Evolutionary conservation across 2,113 vertebrate species (phyloP).

Genomic region (Sylvilagus bachmani): DNA sequence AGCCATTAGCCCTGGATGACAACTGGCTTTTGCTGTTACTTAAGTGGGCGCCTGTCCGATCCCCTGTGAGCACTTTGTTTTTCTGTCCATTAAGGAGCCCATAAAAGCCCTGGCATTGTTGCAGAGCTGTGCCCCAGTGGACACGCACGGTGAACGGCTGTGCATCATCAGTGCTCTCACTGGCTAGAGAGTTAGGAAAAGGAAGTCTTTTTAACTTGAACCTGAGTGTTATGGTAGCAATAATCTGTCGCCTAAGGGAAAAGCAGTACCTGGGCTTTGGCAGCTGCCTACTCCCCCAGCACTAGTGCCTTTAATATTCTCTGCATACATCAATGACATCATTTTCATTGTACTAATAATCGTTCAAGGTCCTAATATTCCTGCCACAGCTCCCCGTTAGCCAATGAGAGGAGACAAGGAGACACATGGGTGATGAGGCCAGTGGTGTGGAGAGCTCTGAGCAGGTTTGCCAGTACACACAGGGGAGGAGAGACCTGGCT

Average conservation of each 20-base stretch:
- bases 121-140: not conserved
- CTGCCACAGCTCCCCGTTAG: not conserved
- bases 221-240: not conserved
- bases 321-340: not conserved
- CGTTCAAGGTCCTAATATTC: not conserved
- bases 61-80: slow-evolving; percentile 10
- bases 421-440: not conserved
- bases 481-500: not conserved
- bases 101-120: not conserved
- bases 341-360: not conserved
- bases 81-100: not conserved
- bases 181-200: not conserved
- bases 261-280: not conserved
- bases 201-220: slow-evolving; percentile 13
- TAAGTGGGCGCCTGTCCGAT: not conserved
- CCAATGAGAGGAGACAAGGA: not conserved
- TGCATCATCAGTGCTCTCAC: not conserved
- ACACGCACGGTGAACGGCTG: not conserved
- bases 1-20: not conserved
- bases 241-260: not conserved
- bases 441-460: not conserved
- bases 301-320: not conserved
- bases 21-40: not conserved
- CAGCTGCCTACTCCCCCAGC: not conserved
- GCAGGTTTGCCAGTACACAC: not conserved